Base-by-base conservation (phyloP, 2,888 invertebrate genomes). In the Drosophila tripunctata region DNA sequence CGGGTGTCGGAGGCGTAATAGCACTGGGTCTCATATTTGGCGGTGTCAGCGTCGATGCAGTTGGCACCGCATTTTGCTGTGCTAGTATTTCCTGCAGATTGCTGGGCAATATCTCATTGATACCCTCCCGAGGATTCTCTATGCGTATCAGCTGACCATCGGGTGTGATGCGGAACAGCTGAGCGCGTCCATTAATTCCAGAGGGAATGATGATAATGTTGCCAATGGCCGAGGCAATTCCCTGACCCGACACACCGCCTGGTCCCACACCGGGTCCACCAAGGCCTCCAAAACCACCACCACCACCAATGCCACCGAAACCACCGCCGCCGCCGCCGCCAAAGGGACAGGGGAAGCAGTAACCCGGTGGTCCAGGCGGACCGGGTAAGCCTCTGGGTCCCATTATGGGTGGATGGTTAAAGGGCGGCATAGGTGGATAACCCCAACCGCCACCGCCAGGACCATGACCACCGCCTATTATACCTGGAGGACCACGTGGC, bases 341-440 rank as follows among this genome's bases (percentile, higher is more conserved):
- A 14, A 6, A 54, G 2, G 82, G 82, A n/a, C 83, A 83, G 17
- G 77, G 85, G 7, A 84, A 85, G 21, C 83, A 83, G 31, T 67
- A 78, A 21, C 83, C 85, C 3, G 88, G 87, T 0, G 84, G 73
- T n/a, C 85, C 85, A 0, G 85, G 86, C 4, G 85, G 85, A 10
- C 83, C 82, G 0, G 83, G 83, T 15, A 76, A n/a, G 0, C 83
- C 82, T 4, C 78, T 50, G 0, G 84, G 87, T 5, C 82, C 82
- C 1, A 66, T 61, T 0, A 78, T 21, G 10, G 81, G 58, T 0
- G 50, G 74, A n/a, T n/a, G n/a, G 7, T 45, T 61, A 10, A 50
- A 78, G 2, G 80, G 83, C 1, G 74, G 60, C 2, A 63, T 19
- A 3, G 81, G 71, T 1, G 72, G 79, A 60, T 67, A 75, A 4